phyloP scores from a whole-genome alignment of 2,888 invertebrate species.

The Macrostomum cliftonense region DNA sequence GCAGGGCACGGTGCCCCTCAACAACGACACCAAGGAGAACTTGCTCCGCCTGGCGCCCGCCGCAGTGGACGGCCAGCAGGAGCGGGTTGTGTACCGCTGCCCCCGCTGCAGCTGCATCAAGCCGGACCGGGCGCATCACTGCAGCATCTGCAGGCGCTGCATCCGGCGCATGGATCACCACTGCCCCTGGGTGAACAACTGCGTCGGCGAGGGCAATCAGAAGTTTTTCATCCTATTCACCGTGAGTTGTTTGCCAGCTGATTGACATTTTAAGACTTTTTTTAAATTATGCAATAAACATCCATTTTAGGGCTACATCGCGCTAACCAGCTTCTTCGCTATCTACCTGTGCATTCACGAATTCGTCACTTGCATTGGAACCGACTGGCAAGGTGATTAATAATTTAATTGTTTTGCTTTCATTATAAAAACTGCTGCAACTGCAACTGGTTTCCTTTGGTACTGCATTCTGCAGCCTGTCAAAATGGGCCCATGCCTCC shows the following conservation, averaged over 20 bases:
- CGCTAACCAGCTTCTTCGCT: constrained; percentile 80
- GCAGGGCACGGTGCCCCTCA: constrained; percentile 34
- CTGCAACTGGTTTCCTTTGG: too few relatives aligned
- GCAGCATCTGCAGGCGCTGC: constrained; percentile 62
- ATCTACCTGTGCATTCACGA: constrained; percentile 74
- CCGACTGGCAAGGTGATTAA: constrained; percentile 59
- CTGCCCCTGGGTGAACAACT: constrained; percentile 95
- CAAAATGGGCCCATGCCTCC: not conserved
- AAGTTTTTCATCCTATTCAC: constrained; percentile 89
- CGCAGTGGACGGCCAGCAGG: constrained; percentile 42
- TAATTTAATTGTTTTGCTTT: not conserved
- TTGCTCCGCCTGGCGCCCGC: constrained; percentile 23
- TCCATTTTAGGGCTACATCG: constrained; percentile 55
- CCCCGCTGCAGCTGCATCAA: constrained; percentile 59
- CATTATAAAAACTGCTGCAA: too few relatives aligned
- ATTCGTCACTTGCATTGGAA: constrained; percentile 72
- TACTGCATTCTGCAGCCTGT: too few relatives aligned
- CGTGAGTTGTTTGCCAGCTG: constrained; percentile 20
- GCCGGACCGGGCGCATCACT: constrained; percentile 68
- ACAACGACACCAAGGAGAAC: constrained; percentile 35
- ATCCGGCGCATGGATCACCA: constrained; percentile 68
- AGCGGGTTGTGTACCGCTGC: constrained; percentile 51
- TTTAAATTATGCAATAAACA: too few relatives aligned
- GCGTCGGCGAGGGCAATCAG: constrained; percentile 96
- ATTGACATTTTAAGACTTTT: too few relatives aligned